These are phyloP conservation scores for Dichetophora obliterata DNA, from an alignment of 2,888 invertebrate species.

Conservation along the genomic window DNA sequence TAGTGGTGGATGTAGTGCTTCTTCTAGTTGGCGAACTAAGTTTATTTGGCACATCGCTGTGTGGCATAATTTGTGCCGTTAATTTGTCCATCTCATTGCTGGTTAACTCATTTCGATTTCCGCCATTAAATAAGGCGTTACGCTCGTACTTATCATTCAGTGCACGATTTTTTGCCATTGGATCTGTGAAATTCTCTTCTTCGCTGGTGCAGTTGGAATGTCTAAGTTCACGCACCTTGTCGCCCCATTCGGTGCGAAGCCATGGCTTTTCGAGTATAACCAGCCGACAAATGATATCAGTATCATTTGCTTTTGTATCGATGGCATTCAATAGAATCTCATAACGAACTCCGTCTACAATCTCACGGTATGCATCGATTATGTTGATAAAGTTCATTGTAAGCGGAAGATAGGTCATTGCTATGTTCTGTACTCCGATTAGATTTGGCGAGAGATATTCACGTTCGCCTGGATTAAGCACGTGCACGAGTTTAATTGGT, in stretches of 20 bases:
- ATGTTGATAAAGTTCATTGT: constrained; percentile 66
- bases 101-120: constrained; percentile 62
- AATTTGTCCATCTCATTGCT: constrained; percentile 62
- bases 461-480: constrained; percentile 66
- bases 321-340: constrained; percentile 65
- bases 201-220: constrained; percentile 77
- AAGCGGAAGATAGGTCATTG: constrained; percentile 65
- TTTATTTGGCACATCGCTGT: constrained; percentile 38
- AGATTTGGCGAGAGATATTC: constrained; percentile 67
- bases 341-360: constrained; percentile 66
- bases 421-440: constrained; percentile 67
- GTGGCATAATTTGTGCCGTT: constrained; percentile 64
- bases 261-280: constrained; percentile 78
- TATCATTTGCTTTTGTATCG: constrained; percentile 61
- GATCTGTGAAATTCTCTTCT: constrained; percentile 49
- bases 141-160: constrained; percentile 64
- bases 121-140: constrained; percentile 65
- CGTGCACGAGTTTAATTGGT: constrained; percentile 61
- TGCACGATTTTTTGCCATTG: constrained; percentile 51
- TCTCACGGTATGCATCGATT: constrained; percentile 67
- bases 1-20: constrained; percentile 27
- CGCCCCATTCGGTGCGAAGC: constrained; percentile 73
- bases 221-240: constrained; percentile 74
- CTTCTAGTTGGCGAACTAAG: constrained; percentile 34
- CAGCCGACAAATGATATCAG: constrained; percentile 72